Evolutionary conservation across 2,888 invertebrate species (phyloP), one percentile per base, ranked within the genome.

Genomic region (Schrankia costaestrigalis): DNA sequence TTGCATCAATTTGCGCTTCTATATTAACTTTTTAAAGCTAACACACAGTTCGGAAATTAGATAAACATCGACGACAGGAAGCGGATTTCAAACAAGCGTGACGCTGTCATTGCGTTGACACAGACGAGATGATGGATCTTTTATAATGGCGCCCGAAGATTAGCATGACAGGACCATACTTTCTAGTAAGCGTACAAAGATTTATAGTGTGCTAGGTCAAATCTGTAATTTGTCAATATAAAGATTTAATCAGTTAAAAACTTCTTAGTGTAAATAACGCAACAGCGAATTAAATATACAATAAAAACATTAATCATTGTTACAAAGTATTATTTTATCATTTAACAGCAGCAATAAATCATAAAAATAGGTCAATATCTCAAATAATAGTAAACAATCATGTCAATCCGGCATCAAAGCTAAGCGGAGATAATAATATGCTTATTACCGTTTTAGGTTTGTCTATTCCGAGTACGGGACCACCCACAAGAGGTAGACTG

Each of bases 381-480:
- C 50, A 55, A 56, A 39, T 28, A 58, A 53, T 43, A 57, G 49
- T 45, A 61, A 63, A 59, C 52, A 63, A 65, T 65, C 55, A 55
- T 49, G 30, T 41, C 47, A 41, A 51, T 44, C 45, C 48, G 42
- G 49, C 53, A 55, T 41, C 26, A 55, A 47, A 60, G 49, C 57
- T 55, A 63, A 62, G 55, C 38, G 68, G 56, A 76, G 71, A 73
- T 69, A n/a, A n/a, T n/a, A n/a, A n/a, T n/a, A 66, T 63, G 72
- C 71, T 73, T 71, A 71, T 75, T 71, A 68, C 61, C 52, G 55
- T 59, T 61, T 63, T 56, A 67, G 65, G 44, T 57, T 69, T 62
- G 63, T 71, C 81, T 82, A 85, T 85, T 83, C 78, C 65, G 63
- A 70, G 74, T 71, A 63, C 41, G 15, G 57, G 84, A 76, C 77